Evolutionary conservation across 2,797 vertebrate genomes (phyloP).

Genomic region (Miichthys miiuy): DNA sequence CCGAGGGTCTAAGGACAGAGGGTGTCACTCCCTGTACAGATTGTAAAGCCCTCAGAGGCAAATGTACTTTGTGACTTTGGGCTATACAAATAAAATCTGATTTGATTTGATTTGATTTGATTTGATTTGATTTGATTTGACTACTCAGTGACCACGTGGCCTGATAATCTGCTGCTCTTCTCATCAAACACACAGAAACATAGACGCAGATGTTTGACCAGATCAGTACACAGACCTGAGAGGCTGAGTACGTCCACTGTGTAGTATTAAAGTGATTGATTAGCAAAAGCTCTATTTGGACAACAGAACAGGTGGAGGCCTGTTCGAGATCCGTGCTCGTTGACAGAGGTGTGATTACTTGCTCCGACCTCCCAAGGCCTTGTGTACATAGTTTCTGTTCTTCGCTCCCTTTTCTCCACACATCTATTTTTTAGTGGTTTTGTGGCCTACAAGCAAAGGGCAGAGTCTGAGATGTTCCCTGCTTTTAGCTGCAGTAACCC

Average conservation of each 20-base stretch:
- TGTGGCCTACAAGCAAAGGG: slow-evolving; percentile 45
- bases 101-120: no score
- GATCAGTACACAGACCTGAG: neutral
- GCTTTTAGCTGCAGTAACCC: slow-evolving; percentile 29
- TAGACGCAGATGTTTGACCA: neutral
- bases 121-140: no score
- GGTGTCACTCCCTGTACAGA: no score
- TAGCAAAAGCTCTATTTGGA: neutral
- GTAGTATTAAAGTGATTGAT: neutral
- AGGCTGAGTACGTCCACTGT: neutral
- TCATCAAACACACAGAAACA: neutral
- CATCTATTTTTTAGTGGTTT: slow-evolving; percentile 29
- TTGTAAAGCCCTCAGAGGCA: no score
- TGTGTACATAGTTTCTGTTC: slow-evolving; percentile 52
- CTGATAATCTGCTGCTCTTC: neutral
- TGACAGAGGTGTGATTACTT: slow-evolving; percentile 12
- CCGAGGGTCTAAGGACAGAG: no score
- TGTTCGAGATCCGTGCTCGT: slow-evolving; percentile 7
- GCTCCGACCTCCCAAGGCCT: slow-evolving; percentile 47
- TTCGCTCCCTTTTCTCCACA: slow-evolving; percentile 30
- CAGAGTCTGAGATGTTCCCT: slow-evolving; percentile 28
- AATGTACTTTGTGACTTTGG: no score
- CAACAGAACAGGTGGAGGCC: neutral
- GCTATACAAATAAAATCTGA: no score
- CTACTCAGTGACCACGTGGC: neutral